Base-by-base conservation (phyloP, 2,888 invertebrate species). In the Cephus runcator region DNA sequence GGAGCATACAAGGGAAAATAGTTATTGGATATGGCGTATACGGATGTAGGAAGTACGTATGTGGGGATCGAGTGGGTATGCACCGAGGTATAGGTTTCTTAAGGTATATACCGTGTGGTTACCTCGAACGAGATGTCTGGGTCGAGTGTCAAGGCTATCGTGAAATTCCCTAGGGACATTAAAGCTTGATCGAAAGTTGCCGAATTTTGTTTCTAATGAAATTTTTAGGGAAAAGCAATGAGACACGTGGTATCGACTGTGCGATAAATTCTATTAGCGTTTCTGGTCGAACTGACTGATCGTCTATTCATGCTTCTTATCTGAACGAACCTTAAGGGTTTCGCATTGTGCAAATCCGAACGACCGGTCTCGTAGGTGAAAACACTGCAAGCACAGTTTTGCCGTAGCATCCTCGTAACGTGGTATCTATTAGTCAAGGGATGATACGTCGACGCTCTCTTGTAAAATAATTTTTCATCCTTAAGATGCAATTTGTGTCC, bases 401-500 rank as follows among this genome's bases (percentile, higher is more conserved):
- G 56, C 56, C 1, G 9, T 3, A 23, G 56, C 1, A 56, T 56
- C 56, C 23, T 56, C 56, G 56, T 23, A 56, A 23, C 56, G 9
- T 15, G 56, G 56, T 56, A 1, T 12, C 75, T 40, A 73, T 36
- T 33, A 15, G 34, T 76, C 78, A 35, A 11, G 12, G 34, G 79
- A n/a, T 76, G 76, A 80, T 80, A 76, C 73, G 73, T 12, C 78
- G 36, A 34, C 36, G 73, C 34, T 40, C 15, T 56, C 76, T 73
- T 74, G 76, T 71, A 76, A 75, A 71, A 79, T 80, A 56, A 71
- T 80, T 75, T 68, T 80, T 76, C 78, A 80, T 80, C 76, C 9
- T 74, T 74, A 74, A 74, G 36, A 30, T 36, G 74, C 74, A 36
- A 36, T 74, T 74, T 74, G 74, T 74, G 36, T n/a, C 74, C 74